Conservation (phyloP, 1,140 invertebrate species). For the Formica exsecta region DNA sequence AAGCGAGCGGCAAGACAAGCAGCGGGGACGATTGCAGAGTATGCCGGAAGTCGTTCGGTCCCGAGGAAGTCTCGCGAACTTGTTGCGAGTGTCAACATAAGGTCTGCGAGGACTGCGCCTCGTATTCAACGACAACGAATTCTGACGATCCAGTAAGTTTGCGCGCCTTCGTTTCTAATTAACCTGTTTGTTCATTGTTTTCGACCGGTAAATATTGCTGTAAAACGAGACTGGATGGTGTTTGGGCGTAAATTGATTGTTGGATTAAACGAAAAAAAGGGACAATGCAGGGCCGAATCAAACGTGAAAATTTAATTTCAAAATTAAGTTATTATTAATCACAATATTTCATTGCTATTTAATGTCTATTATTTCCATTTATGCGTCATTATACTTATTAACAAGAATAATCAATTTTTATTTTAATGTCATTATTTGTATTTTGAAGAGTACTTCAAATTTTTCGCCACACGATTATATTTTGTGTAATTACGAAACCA, state of each 20-base stretch:
- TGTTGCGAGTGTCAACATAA: conserved; percentile 95
- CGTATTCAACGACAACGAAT: conserved; percentile 94
- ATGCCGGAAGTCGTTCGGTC: conserved; percentile 94
- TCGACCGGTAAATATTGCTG: conserved; percentile 39
- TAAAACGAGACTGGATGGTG: conserved; percentile 16
- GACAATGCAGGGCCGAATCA: not conserved
- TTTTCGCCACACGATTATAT: not conserved
- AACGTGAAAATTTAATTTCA: conserved; percentile 41
- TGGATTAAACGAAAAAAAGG: not conserved
- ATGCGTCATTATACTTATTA: not conserved
- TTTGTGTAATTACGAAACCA: not conserved
- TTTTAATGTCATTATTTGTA: not conserved
- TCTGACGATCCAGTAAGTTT: conserved; percentile 91
- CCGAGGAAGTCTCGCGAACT: conserved; percentile 93
- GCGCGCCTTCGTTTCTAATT: conserved; percentile 41
- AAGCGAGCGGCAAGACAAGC: conserved; percentile 90
- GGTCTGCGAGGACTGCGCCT: conserved; percentile 96
- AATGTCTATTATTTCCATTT: conserved; percentile 5
- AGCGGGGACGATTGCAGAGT: conserved; percentile 93
- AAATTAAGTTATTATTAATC: conserved; percentile 6
- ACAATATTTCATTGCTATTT: not conserved
- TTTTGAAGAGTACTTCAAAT: not conserved
- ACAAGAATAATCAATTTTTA: conserved; percentile 29
- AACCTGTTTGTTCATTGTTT: conserved; percentile 47
- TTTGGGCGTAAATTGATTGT: conserved; percentile 36